phyloP scores from a whole-genome alignment of 2,113 vertebrate species.

The Oreotragus oreotragus region DNA sequence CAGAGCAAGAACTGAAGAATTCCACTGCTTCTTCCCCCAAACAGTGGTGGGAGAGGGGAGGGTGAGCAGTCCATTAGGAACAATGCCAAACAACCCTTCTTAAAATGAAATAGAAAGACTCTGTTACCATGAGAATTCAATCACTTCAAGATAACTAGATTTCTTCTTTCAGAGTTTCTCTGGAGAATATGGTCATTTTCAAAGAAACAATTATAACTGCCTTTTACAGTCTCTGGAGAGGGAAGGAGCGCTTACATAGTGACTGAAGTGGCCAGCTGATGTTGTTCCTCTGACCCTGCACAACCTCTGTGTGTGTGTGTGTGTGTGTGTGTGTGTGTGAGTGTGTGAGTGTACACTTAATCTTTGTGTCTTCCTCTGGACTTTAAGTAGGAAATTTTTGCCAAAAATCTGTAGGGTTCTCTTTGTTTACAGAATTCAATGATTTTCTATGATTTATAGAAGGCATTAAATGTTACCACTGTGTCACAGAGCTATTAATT shows the following conservation, averaged over 20 bases:
- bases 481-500: slow-evolving; percentile 4
- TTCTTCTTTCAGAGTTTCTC: slow-evolving; percentile 17
- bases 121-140: slow-evolving; percentile 19
- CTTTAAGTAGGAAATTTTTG: background rate
- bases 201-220: slow-evolving; percentile 29
- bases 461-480: background rate
- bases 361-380: background rate
- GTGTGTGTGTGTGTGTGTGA: background rate
- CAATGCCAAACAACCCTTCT: background rate
- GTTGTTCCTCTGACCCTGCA: background rate
- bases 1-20: background rate
- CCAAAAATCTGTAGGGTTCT: background rate
- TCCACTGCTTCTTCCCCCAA: background rate
- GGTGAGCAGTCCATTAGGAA: background rate
- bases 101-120: background rate
- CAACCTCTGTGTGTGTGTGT: background rate
- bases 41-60: background rate
- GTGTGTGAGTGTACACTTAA: background rate
- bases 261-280: background rate
- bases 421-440: background rate
- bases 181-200: slow-evolving; percentile 21
- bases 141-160: slow-evolving; percentile 47
- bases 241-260: background rate
- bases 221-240: slow-evolving; percentile 16
- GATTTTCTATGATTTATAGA: background rate